Percentiles rank a stretch among this genome's conserved stretches.
Conservation (phyloP, 2,797 vertebrate species). For the Knipowitschia caucasica region DNA sequence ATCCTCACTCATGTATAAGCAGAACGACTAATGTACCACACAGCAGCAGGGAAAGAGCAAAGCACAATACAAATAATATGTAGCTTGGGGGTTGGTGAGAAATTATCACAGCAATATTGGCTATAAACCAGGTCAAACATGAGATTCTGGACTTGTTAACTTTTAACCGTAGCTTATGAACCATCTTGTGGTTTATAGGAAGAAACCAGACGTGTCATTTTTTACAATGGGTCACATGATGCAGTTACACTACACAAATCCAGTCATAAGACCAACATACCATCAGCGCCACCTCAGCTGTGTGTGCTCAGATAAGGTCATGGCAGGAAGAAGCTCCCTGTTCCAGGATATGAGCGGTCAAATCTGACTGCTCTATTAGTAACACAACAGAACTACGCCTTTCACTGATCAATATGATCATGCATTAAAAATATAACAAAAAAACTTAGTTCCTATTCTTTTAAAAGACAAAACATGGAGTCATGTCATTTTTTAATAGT, state of each 20-base stretch:
- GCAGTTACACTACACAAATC: slow-evolving; percentile 33
- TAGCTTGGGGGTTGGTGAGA: too few relatives aligned
- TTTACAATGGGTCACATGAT: slow-evolving; percentile 58
- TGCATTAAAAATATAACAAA: too few relatives aligned
- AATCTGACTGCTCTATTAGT: neutral
- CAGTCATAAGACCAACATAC: slow-evolving; percentile 62
- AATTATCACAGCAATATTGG: neutral
- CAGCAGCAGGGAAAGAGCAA: slow-evolving; percentile 14
- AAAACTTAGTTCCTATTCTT: too few relatives aligned
- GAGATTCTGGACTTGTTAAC: neutral
- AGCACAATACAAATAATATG: neutral
- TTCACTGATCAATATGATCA: neutral
- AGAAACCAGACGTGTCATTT: neutral
- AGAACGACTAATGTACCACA: slow-evolving; percentile 37
- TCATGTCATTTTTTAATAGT: too few relatives aligned
- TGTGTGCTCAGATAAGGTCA: slow-evolving; percentile 3
- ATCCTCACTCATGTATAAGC: slow-evolving; percentile 37
- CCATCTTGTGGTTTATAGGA: neutral
- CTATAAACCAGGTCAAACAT: neutral
- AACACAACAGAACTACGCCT: neutral
- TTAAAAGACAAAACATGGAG: neutral
- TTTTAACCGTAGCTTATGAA: neutral
- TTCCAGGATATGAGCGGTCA: neutral
- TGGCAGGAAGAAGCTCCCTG: neutral
- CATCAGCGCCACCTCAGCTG: slow-evolving; percentile 4